Conservation (phyloP, 2,113 vertebrate genomes). For the Gnathonemus longibarbis region DNA sequence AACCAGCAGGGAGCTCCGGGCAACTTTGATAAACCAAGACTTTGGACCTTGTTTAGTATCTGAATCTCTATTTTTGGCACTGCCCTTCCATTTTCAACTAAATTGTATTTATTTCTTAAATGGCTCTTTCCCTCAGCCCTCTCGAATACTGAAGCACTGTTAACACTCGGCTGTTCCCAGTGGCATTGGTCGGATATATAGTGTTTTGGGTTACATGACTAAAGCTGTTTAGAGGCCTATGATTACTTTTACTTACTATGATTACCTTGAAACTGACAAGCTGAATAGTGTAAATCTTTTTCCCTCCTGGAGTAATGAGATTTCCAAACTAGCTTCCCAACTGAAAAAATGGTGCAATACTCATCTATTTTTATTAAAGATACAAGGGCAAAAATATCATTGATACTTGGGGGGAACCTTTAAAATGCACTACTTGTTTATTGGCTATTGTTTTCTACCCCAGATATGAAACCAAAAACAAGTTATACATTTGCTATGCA, state of each 20-base stretch:
- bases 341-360: conserved; percentile 13
- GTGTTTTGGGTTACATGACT: background rate
- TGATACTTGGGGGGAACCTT: background rate
- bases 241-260: no score
- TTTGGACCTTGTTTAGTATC: background rate
- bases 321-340: background rate
- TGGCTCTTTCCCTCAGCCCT: background rate
- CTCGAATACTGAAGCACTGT: background rate
- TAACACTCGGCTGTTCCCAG: background rate
- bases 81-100: background rate
- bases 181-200: background rate
- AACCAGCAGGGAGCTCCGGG: background rate
- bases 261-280: background rate
- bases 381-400: background rate
- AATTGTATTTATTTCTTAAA: background rate
- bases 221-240: background rate
- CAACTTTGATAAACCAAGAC: background rate
- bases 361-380: background rate
- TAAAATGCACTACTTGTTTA: conserved; percentile 8
- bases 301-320: background rate
- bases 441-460: background rate
- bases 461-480: background rate
- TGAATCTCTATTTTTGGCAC: background rate
- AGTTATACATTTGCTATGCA: background rate
- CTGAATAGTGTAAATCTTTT: background rate